Conservation (phyloP, 2,797 vertebrate genomes). For the Cryptoblepharus egeriae region DNA sequence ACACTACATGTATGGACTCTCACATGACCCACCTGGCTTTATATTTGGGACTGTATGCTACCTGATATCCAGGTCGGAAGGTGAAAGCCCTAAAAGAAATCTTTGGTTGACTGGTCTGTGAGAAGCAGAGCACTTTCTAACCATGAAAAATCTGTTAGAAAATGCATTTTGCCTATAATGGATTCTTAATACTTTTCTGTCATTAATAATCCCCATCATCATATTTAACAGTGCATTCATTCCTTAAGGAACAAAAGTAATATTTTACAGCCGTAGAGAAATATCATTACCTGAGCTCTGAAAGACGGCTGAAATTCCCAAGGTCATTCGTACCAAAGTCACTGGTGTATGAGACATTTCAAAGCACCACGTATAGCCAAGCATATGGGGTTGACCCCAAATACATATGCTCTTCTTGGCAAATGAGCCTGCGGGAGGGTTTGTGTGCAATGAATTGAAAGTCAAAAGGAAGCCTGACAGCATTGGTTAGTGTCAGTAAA, state of each 20-base stretch:
- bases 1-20: no score
- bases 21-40: no score
- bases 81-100: background rate
- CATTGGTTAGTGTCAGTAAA: background rate
- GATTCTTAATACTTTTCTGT: constrained; percentile 15
- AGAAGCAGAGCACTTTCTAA: background rate
- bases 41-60: no score
- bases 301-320: constrained; percentile 4
- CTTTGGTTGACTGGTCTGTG: background rate
- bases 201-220: constrained; percentile 31
- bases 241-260: constrained; percentile 24
- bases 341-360: background rate
- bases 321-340: constrained; percentile 9
- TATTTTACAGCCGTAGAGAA: constrained; percentile 29
- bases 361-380: background rate
- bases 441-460: constrained; percentile 4
- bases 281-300: constrained; percentile 17
- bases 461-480: background rate
- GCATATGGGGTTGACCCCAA: background rate
- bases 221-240: constrained; percentile 18
- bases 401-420: background rate
- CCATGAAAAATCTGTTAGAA: constrained; percentile 14
- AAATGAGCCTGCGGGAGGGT: background rate
- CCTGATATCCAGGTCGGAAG: background rate
- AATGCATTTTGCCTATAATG: constrained; percentile 7